Conservation (phyloP, 37 sponge, comb jelly and placozoan genomes). For the Agelas oroides region DNA sequence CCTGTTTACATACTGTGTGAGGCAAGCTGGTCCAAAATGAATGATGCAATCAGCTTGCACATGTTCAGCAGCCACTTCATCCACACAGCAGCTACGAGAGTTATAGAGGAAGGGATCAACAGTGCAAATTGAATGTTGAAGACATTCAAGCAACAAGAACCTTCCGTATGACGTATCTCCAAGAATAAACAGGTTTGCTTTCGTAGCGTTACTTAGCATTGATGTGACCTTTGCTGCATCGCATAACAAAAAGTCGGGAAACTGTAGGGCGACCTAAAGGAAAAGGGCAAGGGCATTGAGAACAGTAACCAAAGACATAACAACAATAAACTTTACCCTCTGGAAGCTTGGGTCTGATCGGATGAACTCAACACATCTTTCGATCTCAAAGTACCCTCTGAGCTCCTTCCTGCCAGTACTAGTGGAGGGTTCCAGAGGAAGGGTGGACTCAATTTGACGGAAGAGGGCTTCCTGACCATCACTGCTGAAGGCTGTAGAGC, state of each 20-base stretch:
- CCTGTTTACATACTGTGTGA: constrained; percentile 78
- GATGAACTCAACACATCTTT: constrained; percentile 52
- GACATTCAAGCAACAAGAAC: too few relatives aligned
- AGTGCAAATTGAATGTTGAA: too few relatives aligned
- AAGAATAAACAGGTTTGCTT: constrained; percentile 49
- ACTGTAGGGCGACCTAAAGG: constrained; percentile 89
- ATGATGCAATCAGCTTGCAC: constrained; percentile 81
- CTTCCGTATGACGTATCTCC: constrained; percentile 92
- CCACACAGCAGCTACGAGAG: constrained; percentile 90
- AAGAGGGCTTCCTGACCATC: constrained; percentile 50
- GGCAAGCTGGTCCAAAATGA: constrained; percentile 94
- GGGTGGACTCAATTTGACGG: constrained; percentile 23
- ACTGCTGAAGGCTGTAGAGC: constrained; percentile 45
- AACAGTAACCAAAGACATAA: too few relatives aligned
- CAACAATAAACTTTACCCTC: constrained; percentile 11
- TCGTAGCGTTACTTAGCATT: constrained; percentile 7
- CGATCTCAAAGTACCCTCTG: constrained; percentile 68
- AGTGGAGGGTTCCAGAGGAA: not conserved
- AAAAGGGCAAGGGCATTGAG: not conserved
- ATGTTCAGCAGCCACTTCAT: constrained; percentile 92
- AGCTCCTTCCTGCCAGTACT: not conserved
- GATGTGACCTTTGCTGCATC: constrained; percentile 65
- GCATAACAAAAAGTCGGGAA: constrained; percentile 83
- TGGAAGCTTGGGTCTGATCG: constrained; percentile 1
- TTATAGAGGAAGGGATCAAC: not conserved